These are phyloP conservation scores for Oncorhynchus nerka DNA, from an alignment of 2,113 vertebrate species.

Conservation along the genomic window DNA sequence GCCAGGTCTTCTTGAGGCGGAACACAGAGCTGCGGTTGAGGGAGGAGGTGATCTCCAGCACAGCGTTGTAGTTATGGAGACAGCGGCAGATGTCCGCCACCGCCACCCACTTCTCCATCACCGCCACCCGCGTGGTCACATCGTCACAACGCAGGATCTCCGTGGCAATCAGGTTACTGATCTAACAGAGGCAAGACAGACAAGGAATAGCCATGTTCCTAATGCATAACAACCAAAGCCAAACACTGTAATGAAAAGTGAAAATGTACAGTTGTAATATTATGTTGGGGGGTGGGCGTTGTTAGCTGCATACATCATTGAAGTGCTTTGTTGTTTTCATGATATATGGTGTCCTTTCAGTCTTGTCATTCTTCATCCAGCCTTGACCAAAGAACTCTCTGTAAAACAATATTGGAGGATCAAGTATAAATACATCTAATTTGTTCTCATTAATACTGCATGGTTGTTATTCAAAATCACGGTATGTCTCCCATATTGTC, in stretches of 20 bases:
- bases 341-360: constrained; percentile 91
- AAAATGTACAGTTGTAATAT: not conserved
- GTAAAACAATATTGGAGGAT: constrained; percentile 13
- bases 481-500: too few species aligned
- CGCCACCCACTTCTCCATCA: constrained; percentile 97
- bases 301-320: constrained; percentile 83
- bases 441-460: too few species aligned
- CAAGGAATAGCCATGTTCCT: not conserved
- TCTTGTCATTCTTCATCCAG: constrained; percentile 98
- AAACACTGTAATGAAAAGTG: not conserved
- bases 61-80: constrained; percentile 97
- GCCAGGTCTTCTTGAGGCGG: constrained; percentile 97
- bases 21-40: constrained; percentile 97
- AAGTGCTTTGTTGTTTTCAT: constrained; percentile 98
- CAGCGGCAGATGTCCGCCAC: constrained; percentile 97
- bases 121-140: constrained; percentile 75
- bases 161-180: constrained; percentile 93
- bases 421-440: too few species aligned
- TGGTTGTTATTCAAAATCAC: too few species aligned
- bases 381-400: constrained; percentile 98
- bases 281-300: too few species aligned
- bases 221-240: not conserved
- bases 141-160: constrained; percentile 93
- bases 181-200: constrained; percentile 58
- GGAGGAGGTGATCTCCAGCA: constrained; percentile 95